Conservation (phyloP, 2,797 vertebrate species). For the Brachyrhaphis roseni region DNA sequence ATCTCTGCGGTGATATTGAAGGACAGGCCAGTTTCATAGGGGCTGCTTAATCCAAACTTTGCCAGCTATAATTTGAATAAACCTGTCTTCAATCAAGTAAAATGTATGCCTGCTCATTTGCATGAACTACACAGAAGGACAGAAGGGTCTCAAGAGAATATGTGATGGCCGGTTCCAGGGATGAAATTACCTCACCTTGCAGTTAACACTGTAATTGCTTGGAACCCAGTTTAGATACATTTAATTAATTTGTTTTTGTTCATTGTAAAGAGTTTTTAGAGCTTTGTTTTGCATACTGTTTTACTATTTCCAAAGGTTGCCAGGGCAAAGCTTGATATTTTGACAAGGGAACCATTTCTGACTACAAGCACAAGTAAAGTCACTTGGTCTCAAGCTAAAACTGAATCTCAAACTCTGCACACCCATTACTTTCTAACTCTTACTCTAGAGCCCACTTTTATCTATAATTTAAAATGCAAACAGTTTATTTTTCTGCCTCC, state of each 20-base stretch:
- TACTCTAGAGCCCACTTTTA: slow-evolving; percentile 60
- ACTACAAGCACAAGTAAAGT: slow-evolving; percentile 16
- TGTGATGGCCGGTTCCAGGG: slow-evolving; percentile 54
- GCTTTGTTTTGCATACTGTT: slow-evolving; percentile 57
- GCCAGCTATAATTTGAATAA: slow-evolving; percentile 67
- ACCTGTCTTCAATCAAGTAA: slow-evolving; percentile 67
- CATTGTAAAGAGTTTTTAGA: slow-evolving; percentile 58
- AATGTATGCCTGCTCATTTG: slow-evolving; percentile 65
- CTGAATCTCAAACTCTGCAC: slow-evolving; percentile 8
- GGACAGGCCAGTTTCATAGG: slow-evolving; percentile 42
- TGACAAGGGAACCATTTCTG: slow-evolving; percentile 16
- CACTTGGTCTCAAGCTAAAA: slow-evolving; percentile 3
- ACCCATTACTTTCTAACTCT: slow-evolving; percentile 61
- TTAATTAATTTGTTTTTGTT: slow-evolving; percentile 77
- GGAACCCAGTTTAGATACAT: slow-evolving; percentile 61
- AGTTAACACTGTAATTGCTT: slow-evolving; percentile 70
- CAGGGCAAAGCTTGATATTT: slow-evolving; percentile 33
- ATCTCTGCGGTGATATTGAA: slow-evolving; percentile 47
- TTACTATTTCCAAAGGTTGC: slow-evolving; percentile 59
- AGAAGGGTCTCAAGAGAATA: slow-evolving; percentile 50
- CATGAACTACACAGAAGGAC: slow-evolving; percentile 53
- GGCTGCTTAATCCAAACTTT: slow-evolving; percentile 54
- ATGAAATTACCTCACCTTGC: slow-evolving; percentile 68
- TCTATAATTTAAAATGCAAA: slow-evolving; percentile 78
- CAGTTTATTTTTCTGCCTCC: slow-evolving; percentile 65